Conservation (phyloP, 1,140 invertebrate genomes). For the Diorhabda sublineata region DNA sequence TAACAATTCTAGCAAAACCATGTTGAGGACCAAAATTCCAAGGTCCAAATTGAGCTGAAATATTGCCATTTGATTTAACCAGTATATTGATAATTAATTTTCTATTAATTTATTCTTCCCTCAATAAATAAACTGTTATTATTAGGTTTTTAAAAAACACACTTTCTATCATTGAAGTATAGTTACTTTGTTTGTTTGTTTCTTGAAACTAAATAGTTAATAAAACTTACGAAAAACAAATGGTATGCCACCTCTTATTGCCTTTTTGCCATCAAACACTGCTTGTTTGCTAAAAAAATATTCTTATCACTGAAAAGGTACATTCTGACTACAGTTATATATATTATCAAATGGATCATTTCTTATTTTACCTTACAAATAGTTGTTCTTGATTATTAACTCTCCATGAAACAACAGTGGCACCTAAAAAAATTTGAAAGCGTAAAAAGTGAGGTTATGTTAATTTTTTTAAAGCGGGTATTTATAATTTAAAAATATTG, state of each 20-base stretch:
- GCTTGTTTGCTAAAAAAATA: conserved; percentile 78
- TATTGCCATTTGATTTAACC: conserved; percentile 12
- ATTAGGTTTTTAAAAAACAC: too few species aligned
- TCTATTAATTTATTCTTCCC: too few species aligned
- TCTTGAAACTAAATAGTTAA: not conserved
- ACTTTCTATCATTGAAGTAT: not conserved
- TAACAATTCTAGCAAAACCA: conserved; percentile 86
- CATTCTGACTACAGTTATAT: too few species aligned
- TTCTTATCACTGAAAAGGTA: not conserved
- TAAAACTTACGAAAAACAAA: conserved; percentile 91
- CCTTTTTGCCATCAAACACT: conserved; percentile 91
- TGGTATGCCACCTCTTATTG: conserved; percentile 91
- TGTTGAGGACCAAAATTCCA: conserved; percentile 92
- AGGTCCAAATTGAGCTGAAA: conserved; percentile 86
- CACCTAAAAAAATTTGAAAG: conserved; percentile 59
- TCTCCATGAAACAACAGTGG: conserved; percentile 90
- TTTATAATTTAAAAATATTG: conserved; percentile 4
- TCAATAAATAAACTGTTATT: too few species aligned
- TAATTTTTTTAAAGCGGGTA: conserved; percentile 25
- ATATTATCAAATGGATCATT: too few species aligned
- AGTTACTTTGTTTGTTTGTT: not conserved
- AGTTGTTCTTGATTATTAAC: conserved; percentile 92
- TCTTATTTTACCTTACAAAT: conserved; percentile 76
- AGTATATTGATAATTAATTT: not conserved
- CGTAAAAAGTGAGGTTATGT: conserved; percentile 36